Base-by-base conservation (phyloP, 2,797 vertebrate species). In the Poeciliopsis turneri region DNA sequence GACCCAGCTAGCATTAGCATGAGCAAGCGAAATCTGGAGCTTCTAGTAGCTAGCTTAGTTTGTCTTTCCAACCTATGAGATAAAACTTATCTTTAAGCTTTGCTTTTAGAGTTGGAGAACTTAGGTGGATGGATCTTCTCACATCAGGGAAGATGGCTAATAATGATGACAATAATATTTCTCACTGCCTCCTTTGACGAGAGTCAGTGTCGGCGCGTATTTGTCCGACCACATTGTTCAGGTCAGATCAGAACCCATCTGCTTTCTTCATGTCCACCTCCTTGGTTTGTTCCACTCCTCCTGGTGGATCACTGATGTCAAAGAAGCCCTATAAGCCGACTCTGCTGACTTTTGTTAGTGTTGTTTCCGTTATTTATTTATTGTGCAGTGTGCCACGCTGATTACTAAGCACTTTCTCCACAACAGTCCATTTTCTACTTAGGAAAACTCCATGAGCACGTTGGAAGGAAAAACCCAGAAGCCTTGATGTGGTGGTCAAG, bases 401-500 rank as follows among this genome's bases (percentile, higher is more conserved):
- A 88, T 82, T 75, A 78, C 84, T 77, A 79, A 86, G 86, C 64
- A 78, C 59, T 78, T 82, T 76, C 83, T 80, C 78, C 66, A 51
- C 55, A 69, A 72, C 77, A 80, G 82, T 81, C 87, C 79, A 78
- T 70, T 80, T 81, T 88, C 80, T 46, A 12, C 75, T 80, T 73
- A 71, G 90, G 87, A 93, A 91, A 90, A 83, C 82, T 79, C 73
- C 11, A 72, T 28, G 69, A 81, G 75, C 82, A 72, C 78, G 74
- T 33, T 82, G 75, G 76, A 78, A 30, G 43, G 33, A 1, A 81
- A 45, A 75, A 75, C 75, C 61, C 13, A 77, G 78, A 82, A 77
- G 88, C 84, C 86, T 93, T 92, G 84, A 92, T 90, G 91, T 93
- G 88, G 91, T 82, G 88, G 87, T 90, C 87, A 87, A 87, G 79